Conservation (phyloP, 2,113 vertebrate genomes). For the Seriola dumerili region DNA sequence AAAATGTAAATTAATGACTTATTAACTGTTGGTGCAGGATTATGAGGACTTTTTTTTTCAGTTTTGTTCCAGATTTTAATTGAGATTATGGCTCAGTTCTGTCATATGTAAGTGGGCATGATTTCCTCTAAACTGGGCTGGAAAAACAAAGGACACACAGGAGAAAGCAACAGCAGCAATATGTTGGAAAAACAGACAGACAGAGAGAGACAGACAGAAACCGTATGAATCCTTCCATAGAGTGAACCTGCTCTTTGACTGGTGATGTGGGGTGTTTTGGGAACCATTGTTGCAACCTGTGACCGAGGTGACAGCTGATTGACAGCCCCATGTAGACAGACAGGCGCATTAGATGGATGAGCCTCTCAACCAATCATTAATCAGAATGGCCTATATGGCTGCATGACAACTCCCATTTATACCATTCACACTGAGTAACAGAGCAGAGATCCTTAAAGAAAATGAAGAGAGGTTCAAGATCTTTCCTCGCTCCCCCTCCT, state of each 20-base stretch:
- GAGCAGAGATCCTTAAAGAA: slow-evolving; percentile 15
- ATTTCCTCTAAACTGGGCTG: too few species aligned
- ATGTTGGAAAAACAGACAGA: background rate
- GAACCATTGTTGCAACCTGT: slow-evolving; percentile 29
- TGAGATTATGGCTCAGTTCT: too few species aligned
- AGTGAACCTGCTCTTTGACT: slow-evolving; percentile 11
- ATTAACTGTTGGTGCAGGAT: background rate
- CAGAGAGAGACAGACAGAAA: background rate
- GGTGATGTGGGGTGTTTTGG: slow-evolving; percentile 14
- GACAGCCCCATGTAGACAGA: slow-evolving; percentile 27
- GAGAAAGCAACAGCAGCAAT: background rate
- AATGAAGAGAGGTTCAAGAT: slow-evolving; percentile 38
- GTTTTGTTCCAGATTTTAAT: background rate
- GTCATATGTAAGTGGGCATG: too few species aligned
- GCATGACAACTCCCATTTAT: slow-evolving; percentile 36
- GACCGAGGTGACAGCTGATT: slow-evolving; percentile 46
- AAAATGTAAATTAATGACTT: background rate
- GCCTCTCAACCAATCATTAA: slow-evolving; percentile 57
- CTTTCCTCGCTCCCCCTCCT: background rate
- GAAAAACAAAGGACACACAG: too few species aligned
- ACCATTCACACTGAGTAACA: slow-evolving; percentile 21
- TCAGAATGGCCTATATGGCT: slow-evolving; percentile 38
- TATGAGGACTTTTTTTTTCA: background rate
- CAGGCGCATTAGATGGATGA: slow-evolving; percentile 46
- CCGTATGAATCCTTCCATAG: background rate